Evolutionary conservation across 2,797 vertebrate species (phyloP).

Genomic region (Tenualosa ilisha): DNA sequence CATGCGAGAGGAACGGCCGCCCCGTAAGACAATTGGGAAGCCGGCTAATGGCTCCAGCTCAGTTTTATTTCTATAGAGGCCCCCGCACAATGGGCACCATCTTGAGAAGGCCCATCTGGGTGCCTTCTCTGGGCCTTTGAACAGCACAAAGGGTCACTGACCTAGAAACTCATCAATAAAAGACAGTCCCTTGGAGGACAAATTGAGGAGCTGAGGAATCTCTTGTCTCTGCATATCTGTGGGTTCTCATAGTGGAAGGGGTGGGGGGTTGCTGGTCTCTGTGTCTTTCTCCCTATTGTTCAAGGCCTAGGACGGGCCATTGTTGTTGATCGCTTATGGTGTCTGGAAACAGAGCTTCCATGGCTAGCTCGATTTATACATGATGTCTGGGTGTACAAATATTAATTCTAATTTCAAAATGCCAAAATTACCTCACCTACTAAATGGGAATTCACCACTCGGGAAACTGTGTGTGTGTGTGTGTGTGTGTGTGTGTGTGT

Average conservation of each 20-base stretch:
- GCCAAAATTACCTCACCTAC: not conserved
- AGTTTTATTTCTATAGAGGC: slow-evolving; percentile 68
- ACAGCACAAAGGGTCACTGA: slow-evolving; percentile 75
- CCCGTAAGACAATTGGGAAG: slow-evolving; percentile 58
- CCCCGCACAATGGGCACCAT: slow-evolving; percentile 66
- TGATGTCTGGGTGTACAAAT: not conserved
- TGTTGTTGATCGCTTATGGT: not conserved
- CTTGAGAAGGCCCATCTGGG: slow-evolving; percentile 71
- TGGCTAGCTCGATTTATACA: not conserved
- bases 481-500: too few relatives aligned
- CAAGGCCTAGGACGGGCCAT: not conserved
- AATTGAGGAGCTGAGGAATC: slow-evolving; percentile 77
- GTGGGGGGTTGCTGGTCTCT: not conserved
- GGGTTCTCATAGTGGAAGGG: not conserved
- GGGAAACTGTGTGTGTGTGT: too few relatives aligned
- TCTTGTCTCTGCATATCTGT: slow-evolving; percentile 64
- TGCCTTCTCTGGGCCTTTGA: slow-evolving; percentile 73
- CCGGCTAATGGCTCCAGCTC: slow-evolving; percentile 58
- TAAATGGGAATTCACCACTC: not conserved
- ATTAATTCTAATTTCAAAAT: not conserved
- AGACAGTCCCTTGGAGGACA: slow-evolving; percentile 72
- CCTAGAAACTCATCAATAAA: slow-evolving; percentile 82
- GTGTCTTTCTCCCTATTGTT: not conserved
- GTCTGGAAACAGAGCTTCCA: not conserved
- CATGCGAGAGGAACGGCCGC: slow-evolving; percentile 46